Percentiles rank a stretch among this genome's conserved stretches.
Conservation (phyloP, 2,113 vertebrate genomes). For the Rutilus rutilus region DNA sequence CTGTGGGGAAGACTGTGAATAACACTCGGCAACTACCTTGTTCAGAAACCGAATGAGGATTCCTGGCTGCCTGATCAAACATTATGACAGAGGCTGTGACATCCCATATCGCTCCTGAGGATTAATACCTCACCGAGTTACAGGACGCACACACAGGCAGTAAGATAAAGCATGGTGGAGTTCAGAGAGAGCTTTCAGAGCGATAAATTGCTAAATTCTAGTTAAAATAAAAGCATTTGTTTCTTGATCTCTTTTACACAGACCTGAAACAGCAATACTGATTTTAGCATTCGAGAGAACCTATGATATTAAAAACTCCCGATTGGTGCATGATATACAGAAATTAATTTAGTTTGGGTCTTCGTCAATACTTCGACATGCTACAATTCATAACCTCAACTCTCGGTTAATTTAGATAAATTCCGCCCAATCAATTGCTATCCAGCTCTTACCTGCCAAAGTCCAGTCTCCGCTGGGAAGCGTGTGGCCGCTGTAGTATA, state of each 20-base stretch:
- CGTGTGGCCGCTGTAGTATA: conserved; percentile 96
- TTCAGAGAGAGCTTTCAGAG: conserved; percentile 34
- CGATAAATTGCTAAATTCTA: conserved; percentile 21
- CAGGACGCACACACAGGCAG: conserved; percentile 29
- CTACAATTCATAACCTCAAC: not conserved
- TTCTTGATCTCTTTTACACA: conserved; percentile 1
- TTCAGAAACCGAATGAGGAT: conserved; percentile 8
- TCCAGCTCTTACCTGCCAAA: conserved; percentile 81
- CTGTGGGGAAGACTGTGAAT: conserved; percentile 16
- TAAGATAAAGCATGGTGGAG: conserved; percentile 48
- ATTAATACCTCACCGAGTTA: conserved; percentile 53
- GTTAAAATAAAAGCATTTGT: conserved; percentile 32
- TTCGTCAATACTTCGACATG: not conserved
- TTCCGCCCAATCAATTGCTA: not conserved
- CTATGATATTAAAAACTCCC: conserved; percentile 1
- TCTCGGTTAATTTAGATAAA: not conserved
- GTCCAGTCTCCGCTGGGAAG: conserved; percentile 91
- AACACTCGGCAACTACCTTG: not conserved
- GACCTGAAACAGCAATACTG: not conserved
- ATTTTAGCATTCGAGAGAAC: not conserved
- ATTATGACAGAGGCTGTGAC: conserved; percentile 52
- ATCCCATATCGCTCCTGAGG: conserved; percentile 53
- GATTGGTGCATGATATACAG: not conserved
- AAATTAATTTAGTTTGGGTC: not conserved
- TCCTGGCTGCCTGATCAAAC: conserved; percentile 56